Evolutionary conservation across 2,113 vertebrate species (phyloP), one percentile per base, ranked within the genome.

Genomic region (Perognathus longimembris): DNA sequence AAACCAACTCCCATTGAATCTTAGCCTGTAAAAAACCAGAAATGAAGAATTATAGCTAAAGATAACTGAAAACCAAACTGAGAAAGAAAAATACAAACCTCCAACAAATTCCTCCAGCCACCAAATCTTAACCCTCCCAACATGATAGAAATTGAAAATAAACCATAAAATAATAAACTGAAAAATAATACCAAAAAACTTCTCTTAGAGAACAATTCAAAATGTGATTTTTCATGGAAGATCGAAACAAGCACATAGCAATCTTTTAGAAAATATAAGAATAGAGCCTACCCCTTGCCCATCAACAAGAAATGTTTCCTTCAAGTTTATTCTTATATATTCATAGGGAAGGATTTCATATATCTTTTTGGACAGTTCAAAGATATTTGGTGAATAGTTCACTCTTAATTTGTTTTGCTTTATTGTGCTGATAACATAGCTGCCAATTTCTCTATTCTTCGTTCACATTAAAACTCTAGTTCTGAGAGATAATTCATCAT

Each of bases 101-200:
- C 45, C 24, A 3, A 22, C 7, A 26, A 45, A 7, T 1, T 90
- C 2, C 89, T 64, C 61, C 0, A 3, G 0, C 11, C 91, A 42
- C 93, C 18, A 42, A 21, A 74, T 84, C 92, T 91, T 85, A 96
- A 76, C 80, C 45, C 9, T 91, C 42, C 87, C 40, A 40, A 69
- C 59, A 84, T 5, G 64, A 89, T 91, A 89, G 79, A 57, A 95
- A 91, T 4, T 15, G 38, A 74, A 54, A 54, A 54, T 54, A 54
- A 54, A 54, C 50, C 50, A 54, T 17, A 54, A 54, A 54, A 54
- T 15, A 54, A 54, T 54, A 54, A 45, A 45, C 15, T 4, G 15
- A 54, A 54, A 54, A 54, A 54, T 54, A 54, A 54, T 54, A 14
- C 50, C 50, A 54, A 15, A 54, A 54, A 54, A 87, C 0, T 1